Evolutionary conservation across 1,140 invertebrate genomes (phyloP), one percentile per base, ranked within the genome.

Genomic region (Orchesella cincta): DNA sequence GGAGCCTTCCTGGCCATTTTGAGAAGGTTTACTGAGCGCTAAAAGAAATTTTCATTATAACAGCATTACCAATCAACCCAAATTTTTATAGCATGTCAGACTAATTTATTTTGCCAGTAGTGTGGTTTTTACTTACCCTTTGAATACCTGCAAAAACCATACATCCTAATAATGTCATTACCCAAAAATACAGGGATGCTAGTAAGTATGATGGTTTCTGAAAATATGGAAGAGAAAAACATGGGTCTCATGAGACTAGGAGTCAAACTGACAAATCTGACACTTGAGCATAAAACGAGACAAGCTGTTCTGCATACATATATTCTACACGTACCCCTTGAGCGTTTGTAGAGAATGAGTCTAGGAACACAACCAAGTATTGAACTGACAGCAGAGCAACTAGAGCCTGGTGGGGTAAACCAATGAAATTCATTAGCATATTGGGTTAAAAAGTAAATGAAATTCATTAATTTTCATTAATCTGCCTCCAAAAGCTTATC

Each of bases 111-210:
- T 28, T 3, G 16, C 29, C 8, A 20, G 3, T 46, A 46, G 39
- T 3, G 46, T 31, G 3, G 39, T 23, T 8, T n/a, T 23, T 14
- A 5, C 36, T 26, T 73, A 76, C 75, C 75, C 39, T 29, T 72
- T 76, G 75, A 51, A 76, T 54, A 35, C 75, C 75, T 18, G 75
- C 75, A 34, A 76, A 76, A 39, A 76, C 75, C 8, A 71, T 33
- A 31, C 75, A 76, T 8, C 75, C 75, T 26, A 76, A 73, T 8
- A 76, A 54, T 1, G 75, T 76, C 39, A 76, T 34, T 23, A 72
- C 33, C 64, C 62, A 73, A 52, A 76, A 76, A 23, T n/a, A n/a
- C n/a, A n/a, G n/a, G n/a, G n/a, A n/a, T n/a, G n/a, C n/a, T n/a
- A n/a, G n/a, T n/a, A n/a, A n/a, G n/a, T n/a, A n/a, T n/a, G n/a